phyloP scores from a whole-genome alignment of 2,888 invertebrate genomes.

The Allygus modestus region DNA sequence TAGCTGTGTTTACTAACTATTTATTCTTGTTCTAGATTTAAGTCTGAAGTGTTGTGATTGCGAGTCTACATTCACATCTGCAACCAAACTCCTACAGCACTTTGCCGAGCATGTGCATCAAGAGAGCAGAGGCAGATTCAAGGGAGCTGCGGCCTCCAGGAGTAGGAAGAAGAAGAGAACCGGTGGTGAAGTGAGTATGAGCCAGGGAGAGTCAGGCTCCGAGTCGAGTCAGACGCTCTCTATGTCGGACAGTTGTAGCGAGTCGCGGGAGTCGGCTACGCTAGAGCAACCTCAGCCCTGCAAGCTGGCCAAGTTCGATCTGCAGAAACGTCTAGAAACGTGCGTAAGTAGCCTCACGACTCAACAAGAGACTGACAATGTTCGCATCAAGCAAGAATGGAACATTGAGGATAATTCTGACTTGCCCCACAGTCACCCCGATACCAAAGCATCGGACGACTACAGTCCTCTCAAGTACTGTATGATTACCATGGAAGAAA shows the following conservation, averaged over 20 bases:
- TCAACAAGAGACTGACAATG: slow-evolving; percentile 45
- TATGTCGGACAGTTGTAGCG: slow-evolving; percentile 32
- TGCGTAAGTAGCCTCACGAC: slow-evolving; percentile 67
- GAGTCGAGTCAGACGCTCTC: slow-evolving; percentile 48
- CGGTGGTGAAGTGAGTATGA: slow-evolving; percentile 57
- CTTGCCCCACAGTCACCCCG: not conserved
- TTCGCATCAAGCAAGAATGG: slow-evolving; percentile 28
- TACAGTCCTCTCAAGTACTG: slow-evolving; percentile 71
- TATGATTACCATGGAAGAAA: slow-evolving; percentile 72
- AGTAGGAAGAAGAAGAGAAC: slow-evolving; percentile 23
- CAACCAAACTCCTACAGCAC: slow-evolving; percentile 73
- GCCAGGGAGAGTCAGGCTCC: slow-evolving; percentile 43
- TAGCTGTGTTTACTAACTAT: too few species aligned
- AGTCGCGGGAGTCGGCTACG: slow-evolving; percentile 4
- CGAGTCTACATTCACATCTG: slow-evolving; percentile 71
- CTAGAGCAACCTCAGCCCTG: slow-evolving; percentile 37
- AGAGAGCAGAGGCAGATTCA: not conserved
- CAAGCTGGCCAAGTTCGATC: slow-evolving; percentile 67
- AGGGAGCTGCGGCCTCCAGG: not conserved
- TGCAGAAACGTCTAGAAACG: slow-evolving; percentile 69
- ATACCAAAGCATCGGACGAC: slow-evolving; percentile 52
- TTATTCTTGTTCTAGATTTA: slow-evolving; percentile 45
- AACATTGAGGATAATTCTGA: not conserved
- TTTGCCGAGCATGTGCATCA: slow-evolving; percentile 72
- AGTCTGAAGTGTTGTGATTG: slow-evolving; percentile 70